These are phyloP conservation scores for Crypturellus undulatus DNA, from an alignment of 2,113 vertebrate genomes.

Conservation along the genomic window DNA sequence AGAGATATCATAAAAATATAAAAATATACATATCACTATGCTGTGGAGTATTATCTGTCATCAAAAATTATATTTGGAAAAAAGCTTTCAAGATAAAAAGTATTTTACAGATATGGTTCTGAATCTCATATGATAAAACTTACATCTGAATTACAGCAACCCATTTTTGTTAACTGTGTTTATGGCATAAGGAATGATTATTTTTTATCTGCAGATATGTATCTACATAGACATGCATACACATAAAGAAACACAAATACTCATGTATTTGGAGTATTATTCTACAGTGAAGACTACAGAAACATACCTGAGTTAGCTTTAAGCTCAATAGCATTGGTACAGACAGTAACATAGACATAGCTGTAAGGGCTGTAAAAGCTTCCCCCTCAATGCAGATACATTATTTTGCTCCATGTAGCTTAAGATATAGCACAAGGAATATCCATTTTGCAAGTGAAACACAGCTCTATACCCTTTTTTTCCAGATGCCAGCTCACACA, in stretches of 20 bases:
- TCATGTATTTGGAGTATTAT: background rate
- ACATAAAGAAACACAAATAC: background rate
- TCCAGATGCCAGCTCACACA: background rate
- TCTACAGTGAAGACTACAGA: background rate
- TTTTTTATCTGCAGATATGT: background rate
- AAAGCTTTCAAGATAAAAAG: background rate
- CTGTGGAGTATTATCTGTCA: background rate
- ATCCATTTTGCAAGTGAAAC: background rate
- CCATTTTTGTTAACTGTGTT: background rate
- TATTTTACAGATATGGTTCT: background rate
- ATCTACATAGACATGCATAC: too few species aligned
- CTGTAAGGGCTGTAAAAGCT: background rate
- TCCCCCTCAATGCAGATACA: rapidly evolving
- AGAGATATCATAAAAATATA: background rate
- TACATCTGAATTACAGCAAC: background rate
- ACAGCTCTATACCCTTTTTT: rapidly evolving
- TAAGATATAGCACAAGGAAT: background rate
- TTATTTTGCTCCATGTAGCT: background rate
- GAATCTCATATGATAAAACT: background rate
- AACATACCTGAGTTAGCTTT: background rate
- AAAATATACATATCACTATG: background rate
- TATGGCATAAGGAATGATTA: background rate
- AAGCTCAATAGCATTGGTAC: background rate
- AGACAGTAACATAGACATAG: rapidly evolving
- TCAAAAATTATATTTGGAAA: background rate